Base-by-base conservation (phyloP, 2,113 vertebrate genomes). In the Salvator merianae region DNA sequence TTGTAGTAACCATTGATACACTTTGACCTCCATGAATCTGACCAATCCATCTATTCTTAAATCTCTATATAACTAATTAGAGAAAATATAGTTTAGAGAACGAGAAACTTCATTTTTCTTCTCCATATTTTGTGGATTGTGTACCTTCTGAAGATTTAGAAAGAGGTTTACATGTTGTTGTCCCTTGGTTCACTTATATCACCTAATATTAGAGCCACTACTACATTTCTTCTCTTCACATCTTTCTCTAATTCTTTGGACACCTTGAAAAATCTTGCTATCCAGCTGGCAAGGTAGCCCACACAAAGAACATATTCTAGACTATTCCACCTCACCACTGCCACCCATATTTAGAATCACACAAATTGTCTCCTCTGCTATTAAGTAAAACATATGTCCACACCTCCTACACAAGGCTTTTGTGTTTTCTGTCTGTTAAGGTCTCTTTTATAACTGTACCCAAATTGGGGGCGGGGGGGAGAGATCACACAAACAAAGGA, bases 351-450 rank as follows among this genome's bases (percentile, higher is more conserved):
- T 53, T 68, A 69, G 75, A 87, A 71, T 69, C 73, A 77, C 22
- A 71, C 88, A 69, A 87, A 85, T 68, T 83, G 81, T 79, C 83
- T 82, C 82, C 32, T 63, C 85, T 87, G 88, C 50, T 77, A 2
- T 0, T 70, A 50, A 28, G 30, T 84, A 84, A 85, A 85, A 63
- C 73, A 79, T 72, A 63, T 79, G 53, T 77, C 53, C 77, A 79
- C 55, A 79, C 77, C 69, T 85, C 69, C 77, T 65, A n/a, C n/a
- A 22, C 50, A 78, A 73, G 55, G 77, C 77, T 73, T 84, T 79
- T 85, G 40, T 85, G 68, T 63, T 72, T 84, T 84, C 83, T 73
- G 76, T 85, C 77, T 84, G 36, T 72, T 72, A 84, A 79, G 53
- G 53, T 28, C 38, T 43, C 5, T 85, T 79, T 63, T 85, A 65